Conservation (phyloP, 2,888 invertebrate species). For the Anodontia alba region DNA sequence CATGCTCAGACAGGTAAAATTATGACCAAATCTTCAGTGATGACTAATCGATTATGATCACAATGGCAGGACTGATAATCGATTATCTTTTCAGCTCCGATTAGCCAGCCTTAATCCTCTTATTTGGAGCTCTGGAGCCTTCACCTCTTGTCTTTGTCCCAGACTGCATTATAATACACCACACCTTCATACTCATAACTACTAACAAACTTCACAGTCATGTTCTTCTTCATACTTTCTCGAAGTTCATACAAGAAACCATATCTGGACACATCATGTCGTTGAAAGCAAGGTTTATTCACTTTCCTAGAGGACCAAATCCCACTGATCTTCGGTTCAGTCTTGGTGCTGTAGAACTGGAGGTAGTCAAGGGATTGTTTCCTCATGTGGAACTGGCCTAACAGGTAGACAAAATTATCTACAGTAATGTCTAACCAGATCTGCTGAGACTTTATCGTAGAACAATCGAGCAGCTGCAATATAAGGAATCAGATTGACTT, state of each 20-base stretch:
- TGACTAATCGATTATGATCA: no score
- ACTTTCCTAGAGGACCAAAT: conserved; percentile 67
- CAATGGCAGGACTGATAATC: no score
- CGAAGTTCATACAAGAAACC: conserved; percentile 77
- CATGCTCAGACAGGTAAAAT: no score
- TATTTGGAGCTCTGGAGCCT: no score
- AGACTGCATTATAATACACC: conserved; percentile 77
- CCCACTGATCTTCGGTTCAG: conserved; percentile 72
- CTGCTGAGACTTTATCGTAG: conserved; percentile 11
- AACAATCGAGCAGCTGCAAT: background rate
- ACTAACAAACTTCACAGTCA: conserved; percentile 69
- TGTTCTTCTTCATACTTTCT: conserved; percentile 71
- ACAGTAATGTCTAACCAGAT: conserved; percentile 65
- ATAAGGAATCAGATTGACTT: no score
- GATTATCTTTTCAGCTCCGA: no score
- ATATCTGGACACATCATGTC: conserved; percentile 77
- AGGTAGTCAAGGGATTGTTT: conserved; percentile 65
- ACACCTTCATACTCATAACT: conserved; percentile 77
- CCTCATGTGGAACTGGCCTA: conserved; percentile 60
- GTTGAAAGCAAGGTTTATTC: conserved; percentile 71
- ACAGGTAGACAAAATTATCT: conserved; percentile 73
- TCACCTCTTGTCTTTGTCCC: conserved; percentile 50
- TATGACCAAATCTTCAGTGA: no score
- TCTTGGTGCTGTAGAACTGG: conserved; percentile 73
- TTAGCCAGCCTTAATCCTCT: no score